Evolutionary conservation across 2,888 invertebrate species (phyloP).

Genomic region (Dolomedes plantarius): DNA sequence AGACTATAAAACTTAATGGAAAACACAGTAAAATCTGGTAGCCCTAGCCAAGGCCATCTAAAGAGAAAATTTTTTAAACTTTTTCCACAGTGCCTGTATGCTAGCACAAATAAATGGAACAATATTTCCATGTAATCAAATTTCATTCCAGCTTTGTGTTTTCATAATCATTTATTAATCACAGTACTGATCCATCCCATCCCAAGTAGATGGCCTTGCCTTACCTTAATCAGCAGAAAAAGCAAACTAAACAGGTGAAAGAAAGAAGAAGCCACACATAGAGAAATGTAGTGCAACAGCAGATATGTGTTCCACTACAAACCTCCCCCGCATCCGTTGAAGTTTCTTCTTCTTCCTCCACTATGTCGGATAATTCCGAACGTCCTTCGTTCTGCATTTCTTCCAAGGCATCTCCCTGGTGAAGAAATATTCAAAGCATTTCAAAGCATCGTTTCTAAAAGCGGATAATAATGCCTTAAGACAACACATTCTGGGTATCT

Average conservation of each 20-base stretch:
- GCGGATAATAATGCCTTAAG: not conserved
- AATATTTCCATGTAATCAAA: not conserved
- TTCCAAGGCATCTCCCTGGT: slow-evolving; percentile 65
- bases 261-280: slow-evolving; percentile 45
- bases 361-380: slow-evolving; percentile 79
- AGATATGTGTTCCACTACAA: slow-evolving; percentile 65
- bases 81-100: no score
- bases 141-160: not conserved
- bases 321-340: slow-evolving; percentile 66
- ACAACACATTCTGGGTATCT: no score
- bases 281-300: slow-evolving; percentile 71
- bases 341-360: slow-evolving; percentile 78
- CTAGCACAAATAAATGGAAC: not conserved
- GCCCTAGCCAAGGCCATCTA: slow-evolving; percentile 63
- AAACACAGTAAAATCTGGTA: slow-evolving; percentile 43
- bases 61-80: not conserved
- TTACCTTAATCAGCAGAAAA: slow-evolving; percentile 48
- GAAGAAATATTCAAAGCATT: slow-evolving; percentile 57
- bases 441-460: slow-evolving; percentile 19
- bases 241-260: slow-evolving; percentile 60
- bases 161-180: no score
- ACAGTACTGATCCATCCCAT: not conserved
- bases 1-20: no score
- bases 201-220: slow-evolving; percentile 39
- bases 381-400: slow-evolving; percentile 68